phyloP scores from a whole-genome alignment of 2,113 vertebrate species.

The Xerus inauris region DNA sequence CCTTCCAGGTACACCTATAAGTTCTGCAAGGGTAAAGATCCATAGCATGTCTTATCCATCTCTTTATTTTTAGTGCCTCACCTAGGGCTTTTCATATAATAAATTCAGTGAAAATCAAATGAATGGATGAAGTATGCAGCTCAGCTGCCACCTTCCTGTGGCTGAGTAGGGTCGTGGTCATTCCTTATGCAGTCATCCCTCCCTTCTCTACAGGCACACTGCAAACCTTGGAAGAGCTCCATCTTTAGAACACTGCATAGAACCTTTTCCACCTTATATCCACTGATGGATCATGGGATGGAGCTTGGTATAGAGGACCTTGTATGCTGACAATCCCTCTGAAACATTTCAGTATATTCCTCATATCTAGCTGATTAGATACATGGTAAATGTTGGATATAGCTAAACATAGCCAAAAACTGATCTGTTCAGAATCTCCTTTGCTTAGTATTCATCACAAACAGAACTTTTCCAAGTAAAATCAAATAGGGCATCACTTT shows the following conservation, averaged over 20 bases:
- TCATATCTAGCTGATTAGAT: background rate
- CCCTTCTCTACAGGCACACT: background rate
- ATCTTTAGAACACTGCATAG: background rate
- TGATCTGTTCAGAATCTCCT: background rate
- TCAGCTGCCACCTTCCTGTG: background rate
- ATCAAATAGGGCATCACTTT: background rate
- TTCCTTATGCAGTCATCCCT: background rate
- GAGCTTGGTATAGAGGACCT: background rate
- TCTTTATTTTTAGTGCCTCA: background rate
- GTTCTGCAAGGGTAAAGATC: background rate
- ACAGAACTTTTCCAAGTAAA: background rate
- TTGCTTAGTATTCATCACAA: background rate
- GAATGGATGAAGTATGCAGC: background rate
- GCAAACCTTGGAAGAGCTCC: background rate
- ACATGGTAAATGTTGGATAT: background rate
- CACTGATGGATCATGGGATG: background rate
- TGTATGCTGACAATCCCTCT: background rate
- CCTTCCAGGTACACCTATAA: background rate
- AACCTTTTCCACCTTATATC: background rate
- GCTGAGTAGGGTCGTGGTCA: background rate
- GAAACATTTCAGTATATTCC: constrained; percentile 8
- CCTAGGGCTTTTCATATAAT: background rate
- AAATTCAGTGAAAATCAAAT: background rate
- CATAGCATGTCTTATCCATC: background rate
- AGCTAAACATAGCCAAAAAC: background rate